Conservation (phyloP, 92 coral and sea anemone genomes). For the Phenganax marumi region DNA sequence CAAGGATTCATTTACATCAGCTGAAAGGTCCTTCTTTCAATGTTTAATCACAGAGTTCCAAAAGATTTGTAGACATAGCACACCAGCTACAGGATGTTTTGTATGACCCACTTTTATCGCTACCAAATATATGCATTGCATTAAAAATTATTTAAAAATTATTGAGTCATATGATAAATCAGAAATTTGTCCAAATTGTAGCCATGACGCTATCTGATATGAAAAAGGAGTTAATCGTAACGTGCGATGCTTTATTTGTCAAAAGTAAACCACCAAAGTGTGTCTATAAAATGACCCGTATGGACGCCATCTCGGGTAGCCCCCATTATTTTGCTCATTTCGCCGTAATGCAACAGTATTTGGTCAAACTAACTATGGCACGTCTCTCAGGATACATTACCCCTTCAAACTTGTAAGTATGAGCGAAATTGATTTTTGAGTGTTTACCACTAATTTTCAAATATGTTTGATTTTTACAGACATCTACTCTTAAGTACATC, state of each 20-base stretch:
- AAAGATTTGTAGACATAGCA: background rate
- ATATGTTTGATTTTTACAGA: too few relatives aligned
- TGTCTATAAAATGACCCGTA: background rate
- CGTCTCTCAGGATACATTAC: too few relatives aligned
- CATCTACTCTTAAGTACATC: constrained; percentile 27
- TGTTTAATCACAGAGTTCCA: background rate
- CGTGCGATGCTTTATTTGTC: background rate
- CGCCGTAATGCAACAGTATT: background rate
- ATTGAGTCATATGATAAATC: background rate
- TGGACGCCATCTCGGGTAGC: background rate
- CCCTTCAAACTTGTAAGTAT: background rate
- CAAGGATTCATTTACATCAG: background rate
- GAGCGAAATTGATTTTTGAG: too few relatives aligned
- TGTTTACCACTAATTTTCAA: too few relatives aligned
- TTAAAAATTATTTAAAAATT: background rate
- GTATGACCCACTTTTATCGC: background rate
- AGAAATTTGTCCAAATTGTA: too few relatives aligned
- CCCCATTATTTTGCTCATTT: background rate
- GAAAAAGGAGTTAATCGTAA: background rate
- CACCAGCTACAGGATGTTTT: background rate
- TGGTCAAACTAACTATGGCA: background rate
- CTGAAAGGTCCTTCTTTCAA: background rate
- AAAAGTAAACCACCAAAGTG: background rate
- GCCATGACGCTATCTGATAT: background rate
- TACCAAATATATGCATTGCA: too few relatives aligned